Evolutionary conservation across 1,140 invertebrate species (phyloP).

Genomic region (Apolygus lucorum): DNA sequence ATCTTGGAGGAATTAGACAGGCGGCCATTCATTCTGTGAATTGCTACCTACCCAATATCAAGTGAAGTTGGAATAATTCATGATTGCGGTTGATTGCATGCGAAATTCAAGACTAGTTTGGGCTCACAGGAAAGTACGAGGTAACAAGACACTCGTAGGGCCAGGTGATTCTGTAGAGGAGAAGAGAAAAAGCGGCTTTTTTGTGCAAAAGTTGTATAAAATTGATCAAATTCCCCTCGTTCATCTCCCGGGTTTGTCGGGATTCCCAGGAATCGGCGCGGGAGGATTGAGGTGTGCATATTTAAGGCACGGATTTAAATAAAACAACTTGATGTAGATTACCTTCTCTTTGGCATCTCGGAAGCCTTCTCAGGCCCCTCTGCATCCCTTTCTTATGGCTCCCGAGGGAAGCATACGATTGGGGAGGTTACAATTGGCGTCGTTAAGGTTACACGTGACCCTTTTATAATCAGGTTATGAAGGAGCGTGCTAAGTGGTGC

Average conservation of each 20-base stretch:
- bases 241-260: neutral
- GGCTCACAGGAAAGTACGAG: neutral
- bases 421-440: slow-evolving; percentile 6
- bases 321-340: slow-evolving; percentile 9
- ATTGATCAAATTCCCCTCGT: slow-evolving; percentile 14
- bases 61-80: slow-evolving; percentile 12
- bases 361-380: neutral
- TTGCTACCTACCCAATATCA: too few relatives aligned
- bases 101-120: neutral
- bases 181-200: neutral
- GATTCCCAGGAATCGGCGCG: neutral
- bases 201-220: neutral
- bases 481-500: slow-evolving; percentile 3
- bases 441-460: slow-evolving; percentile 15
- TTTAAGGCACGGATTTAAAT: neutral
- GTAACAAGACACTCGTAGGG: neutral
- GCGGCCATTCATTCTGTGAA: too few relatives aligned
- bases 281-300: neutral
- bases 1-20: too few relatives aligned
- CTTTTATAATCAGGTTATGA: neutral
- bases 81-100: slow-evolving; percentile 6
- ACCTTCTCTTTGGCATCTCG: slow-evolving; percentile 3
- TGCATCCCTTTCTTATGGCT: neutral
- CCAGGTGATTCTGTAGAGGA: neutral
- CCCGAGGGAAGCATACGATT: neutral